phyloP scores from a whole-genome alignment of 2,113 vertebrate genomes.

The Oxyura jamaicensis region DNA sequence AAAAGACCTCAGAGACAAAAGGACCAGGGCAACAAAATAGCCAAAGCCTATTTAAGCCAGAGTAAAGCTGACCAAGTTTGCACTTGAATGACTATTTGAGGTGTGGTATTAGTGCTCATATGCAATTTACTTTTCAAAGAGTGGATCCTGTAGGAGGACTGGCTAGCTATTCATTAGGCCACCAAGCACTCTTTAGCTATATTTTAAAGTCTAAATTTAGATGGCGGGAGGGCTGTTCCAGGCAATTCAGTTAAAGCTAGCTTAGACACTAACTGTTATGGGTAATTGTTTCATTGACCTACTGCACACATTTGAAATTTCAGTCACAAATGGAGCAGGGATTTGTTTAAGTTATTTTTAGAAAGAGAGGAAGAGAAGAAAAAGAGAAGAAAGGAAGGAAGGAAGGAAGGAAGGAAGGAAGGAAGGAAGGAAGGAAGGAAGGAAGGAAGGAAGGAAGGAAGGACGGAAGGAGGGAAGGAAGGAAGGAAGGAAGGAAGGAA shows the following conservation, averaged over 20 bases:
- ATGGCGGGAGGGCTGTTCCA: not conserved
- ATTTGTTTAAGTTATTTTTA: not conserved
- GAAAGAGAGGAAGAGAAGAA: too few relatives aligned
- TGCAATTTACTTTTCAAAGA: constrained; percentile 25
- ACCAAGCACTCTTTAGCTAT: not conserved
- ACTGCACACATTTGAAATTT: not conserved
- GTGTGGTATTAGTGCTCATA: not conserved
- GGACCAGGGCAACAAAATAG: not conserved
- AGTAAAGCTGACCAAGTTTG: not conserved
- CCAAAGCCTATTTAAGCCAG: not conserved
- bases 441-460: too few relatives aligned
- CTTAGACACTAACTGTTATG: not conserved
- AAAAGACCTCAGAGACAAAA: not conserved
- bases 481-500: not conserved
- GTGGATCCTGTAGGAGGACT: not conserved
- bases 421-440: too few relatives aligned
- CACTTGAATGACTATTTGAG: not conserved
- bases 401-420: too few relatives aligned
- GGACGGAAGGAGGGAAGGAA: rapidly evolving
- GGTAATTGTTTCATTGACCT: not conserved
- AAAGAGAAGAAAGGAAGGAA: not conserved
- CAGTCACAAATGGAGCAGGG: not conserved
- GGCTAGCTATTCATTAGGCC: not conserved
- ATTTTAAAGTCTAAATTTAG: constrained; percentile 19
- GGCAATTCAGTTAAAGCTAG: not conserved